phyloP scores from a whole-genome alignment of 2,797 vertebrate species.

The Esox lucius region DNA sequence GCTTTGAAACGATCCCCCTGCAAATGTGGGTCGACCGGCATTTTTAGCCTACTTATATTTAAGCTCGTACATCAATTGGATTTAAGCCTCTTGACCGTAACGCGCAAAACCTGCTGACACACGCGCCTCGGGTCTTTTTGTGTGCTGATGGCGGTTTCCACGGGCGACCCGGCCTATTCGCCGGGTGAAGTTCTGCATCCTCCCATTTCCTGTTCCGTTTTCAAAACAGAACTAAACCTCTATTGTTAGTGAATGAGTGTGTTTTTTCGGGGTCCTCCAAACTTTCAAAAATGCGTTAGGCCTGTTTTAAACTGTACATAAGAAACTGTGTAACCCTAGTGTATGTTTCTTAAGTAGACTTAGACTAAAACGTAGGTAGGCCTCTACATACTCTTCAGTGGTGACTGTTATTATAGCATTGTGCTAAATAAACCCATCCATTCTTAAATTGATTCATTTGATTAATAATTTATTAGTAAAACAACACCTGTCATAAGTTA shows the following conservation, averaged over 20 bases:
- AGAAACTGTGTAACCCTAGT: neutral
- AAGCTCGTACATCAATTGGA: slow-evolving; percentile 80
- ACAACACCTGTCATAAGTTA: slow-evolving; percentile 27
- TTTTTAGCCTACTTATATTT: slow-evolving; percentile 63
- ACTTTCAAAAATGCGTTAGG: neutral
- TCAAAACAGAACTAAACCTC: slow-evolving; percentile 31
- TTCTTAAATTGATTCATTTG: slow-evolving; percentile 56
- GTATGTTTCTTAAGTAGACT: neutral
- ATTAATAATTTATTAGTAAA: slow-evolving; percentile 70
- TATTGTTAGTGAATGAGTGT: neutral
- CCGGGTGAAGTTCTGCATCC: slow-evolving; percentile 15
- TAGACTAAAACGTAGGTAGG: neutral
- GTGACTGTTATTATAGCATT: neutral
- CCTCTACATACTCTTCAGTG: neutral
- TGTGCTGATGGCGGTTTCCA: slow-evolving; percentile 54
- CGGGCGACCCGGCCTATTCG: slow-evolving; percentile 2
- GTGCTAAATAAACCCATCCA: slow-evolving; percentile 32
- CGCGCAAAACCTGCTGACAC: slow-evolving; percentile 80
- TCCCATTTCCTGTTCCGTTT: neutral
- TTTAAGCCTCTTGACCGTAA: slow-evolving; percentile 77
- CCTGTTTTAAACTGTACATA: neutral
- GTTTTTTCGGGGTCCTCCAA: slow-evolving; percentile 21
- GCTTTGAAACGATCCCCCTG: slow-evolving; percentile 12
- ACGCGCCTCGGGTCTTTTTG: slow-evolving; percentile 67
- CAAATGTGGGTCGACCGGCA: slow-evolving; percentile 58